Percentiles rank a stretch among this genome's conserved stretches.
Conservation (phyloP, 2,888 invertebrate species). For the Bugulina stolonifera region DNA sequence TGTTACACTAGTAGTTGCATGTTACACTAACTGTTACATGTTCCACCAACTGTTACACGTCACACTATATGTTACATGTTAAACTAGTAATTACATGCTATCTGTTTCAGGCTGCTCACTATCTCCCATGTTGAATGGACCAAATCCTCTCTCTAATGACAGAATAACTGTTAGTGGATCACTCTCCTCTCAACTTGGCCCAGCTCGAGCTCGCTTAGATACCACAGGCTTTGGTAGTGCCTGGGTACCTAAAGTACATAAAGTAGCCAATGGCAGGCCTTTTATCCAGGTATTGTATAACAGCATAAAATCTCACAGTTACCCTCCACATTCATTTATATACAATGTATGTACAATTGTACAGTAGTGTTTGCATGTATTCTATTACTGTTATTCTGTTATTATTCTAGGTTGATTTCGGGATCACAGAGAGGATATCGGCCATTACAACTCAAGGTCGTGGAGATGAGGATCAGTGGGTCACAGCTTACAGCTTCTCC, state of each 20-base stretch:
- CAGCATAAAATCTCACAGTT: too few relatives aligned
- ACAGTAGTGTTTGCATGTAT: too few relatives aligned
- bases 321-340: too few relatives aligned
- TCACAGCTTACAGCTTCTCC: not conserved
- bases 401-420: slow-evolving; percentile 19
- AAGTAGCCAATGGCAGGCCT: not conserved
- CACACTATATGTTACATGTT: too few relatives aligned
- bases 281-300: not conserved
- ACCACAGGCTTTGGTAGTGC: slow-evolving; percentile 18
- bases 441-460: slow-evolving; percentile 24
- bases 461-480: not conserved
- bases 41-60: too few relatives aligned
- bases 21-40: too few relatives aligned
- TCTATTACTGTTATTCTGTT: too few relatives aligned
- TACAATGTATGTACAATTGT: too few relatives aligned
- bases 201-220: slow-evolving; percentile 12
- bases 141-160: not conserved
- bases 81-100: too few relatives aligned
- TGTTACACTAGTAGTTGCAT: too few relatives aligned
- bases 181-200: not conserved
- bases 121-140: slow-evolving; percentile 22
- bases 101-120: slow-evolving; percentile 14
- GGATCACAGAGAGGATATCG: slow-evolving; percentile 4
- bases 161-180: slow-evolving; percentile 5
- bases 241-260: not conserved